These are phyloP conservation scores for Mus spretus DNA, from an alignment of 2,797 vertebrate genomes.

Conservation along the genomic window DNA sequence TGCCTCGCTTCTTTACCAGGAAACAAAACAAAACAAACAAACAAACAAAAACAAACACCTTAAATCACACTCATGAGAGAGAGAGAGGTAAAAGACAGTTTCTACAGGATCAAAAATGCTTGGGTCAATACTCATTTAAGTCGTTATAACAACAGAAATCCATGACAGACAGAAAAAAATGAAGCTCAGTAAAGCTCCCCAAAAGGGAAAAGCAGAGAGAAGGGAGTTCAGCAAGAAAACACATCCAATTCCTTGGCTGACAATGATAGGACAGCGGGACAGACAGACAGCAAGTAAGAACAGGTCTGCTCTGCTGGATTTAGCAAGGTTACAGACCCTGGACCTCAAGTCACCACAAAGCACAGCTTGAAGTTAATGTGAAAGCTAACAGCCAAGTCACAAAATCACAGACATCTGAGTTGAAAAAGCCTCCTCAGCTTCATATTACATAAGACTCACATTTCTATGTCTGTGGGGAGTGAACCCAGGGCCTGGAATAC, in stretches of 20 bases:
- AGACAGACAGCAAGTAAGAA: neutral
- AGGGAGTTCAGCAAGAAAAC: constrained; percentile 5
- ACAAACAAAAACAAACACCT: neutral
- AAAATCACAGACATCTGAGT: neutral
- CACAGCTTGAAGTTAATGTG: neutral
- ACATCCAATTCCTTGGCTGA: neutral
- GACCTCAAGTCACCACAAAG: neutral
- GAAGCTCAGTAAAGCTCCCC: neutral
- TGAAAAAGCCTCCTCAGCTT: neutral
- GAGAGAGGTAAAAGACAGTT: neutral
- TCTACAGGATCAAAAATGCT: constrained; percentile 34
- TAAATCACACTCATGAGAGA: neutral
- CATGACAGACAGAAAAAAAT: neutral
- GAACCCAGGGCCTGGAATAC: neutral
- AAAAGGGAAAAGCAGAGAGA: constrained; percentile 25
- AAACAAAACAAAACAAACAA: constrained; percentile 55
- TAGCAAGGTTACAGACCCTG: constrained; percentile 11
- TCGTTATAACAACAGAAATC: constrained; percentile 30
- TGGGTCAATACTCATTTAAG: neutral
- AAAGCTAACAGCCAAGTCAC: constrained; percentile 26
- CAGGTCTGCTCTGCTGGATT: constrained; percentile 7
- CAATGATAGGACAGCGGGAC: neutral
- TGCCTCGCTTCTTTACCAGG: constrained; percentile 1
- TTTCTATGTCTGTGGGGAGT: neutral
- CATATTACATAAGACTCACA: constrained; percentile 17